Conservation (phyloP, 2,113 vertebrate species). For the Limnothrissa miodon region DNA sequence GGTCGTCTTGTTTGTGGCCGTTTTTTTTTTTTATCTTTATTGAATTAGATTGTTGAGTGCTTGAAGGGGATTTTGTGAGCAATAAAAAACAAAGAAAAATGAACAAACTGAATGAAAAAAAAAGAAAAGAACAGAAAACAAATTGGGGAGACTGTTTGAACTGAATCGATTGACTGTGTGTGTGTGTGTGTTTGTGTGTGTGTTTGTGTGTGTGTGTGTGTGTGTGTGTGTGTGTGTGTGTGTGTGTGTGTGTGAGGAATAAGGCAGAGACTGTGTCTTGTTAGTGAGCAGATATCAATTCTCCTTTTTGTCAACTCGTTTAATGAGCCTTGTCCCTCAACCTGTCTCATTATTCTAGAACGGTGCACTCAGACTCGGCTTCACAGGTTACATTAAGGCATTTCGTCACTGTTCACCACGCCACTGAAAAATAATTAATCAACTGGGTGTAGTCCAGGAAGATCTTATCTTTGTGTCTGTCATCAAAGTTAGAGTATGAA, state of each 20-base stretch:
- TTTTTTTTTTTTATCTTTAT: background rate
- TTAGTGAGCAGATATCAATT: background rate
- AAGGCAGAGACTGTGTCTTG: background rate
- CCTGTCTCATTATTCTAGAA: background rate
- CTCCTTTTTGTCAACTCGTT: background rate
- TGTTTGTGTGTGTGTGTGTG: background rate
- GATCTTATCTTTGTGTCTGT: background rate
- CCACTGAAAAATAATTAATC: background rate
- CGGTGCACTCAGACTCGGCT: background rate
- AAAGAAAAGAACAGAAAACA: background rate
- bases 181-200: background rate
- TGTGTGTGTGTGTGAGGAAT: background rate
- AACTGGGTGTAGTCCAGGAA: background rate
- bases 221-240: background rate
- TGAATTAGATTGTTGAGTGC: background rate
- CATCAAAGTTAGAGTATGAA: background rate
- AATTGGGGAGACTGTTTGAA: background rate
- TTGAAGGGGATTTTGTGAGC: background rate
- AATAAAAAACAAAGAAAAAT: background rate
- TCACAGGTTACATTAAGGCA: background rate
- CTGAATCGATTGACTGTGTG: too few relatives aligned
- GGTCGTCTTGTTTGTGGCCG: too few relatives aligned
- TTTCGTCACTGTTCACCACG: too few relatives aligned
- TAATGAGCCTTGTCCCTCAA: background rate
- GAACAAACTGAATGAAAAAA: background rate